phyloP scores from a whole-genome alignment of 2,113 vertebrate species.

The Heterochromis multidens region DNA sequence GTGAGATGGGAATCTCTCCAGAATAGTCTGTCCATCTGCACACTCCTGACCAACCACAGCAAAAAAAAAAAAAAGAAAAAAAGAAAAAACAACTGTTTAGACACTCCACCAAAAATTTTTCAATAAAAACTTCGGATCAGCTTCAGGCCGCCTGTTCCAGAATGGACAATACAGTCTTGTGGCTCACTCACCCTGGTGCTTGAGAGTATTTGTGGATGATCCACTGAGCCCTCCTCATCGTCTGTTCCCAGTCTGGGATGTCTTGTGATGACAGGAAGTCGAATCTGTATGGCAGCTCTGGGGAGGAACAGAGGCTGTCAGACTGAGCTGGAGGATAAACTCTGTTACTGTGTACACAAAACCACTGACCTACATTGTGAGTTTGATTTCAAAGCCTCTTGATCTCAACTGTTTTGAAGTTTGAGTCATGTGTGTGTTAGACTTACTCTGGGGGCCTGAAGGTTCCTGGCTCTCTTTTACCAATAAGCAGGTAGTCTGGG shows the following conservation, averaged over 20 bases:
- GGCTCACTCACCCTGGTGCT: slow-evolving; percentile 78
- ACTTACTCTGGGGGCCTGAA: slow-evolving; percentile 86
- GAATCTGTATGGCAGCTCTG: slow-evolving; percentile 95
- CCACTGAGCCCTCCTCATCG: slow-evolving; percentile 91
- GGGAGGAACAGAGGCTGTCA: not conserved
- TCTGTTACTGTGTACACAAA: not conserved
- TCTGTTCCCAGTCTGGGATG: slow-evolving; percentile 86
- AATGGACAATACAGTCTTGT: not conserved
- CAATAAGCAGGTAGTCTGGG: slow-evolving; percentile 91
- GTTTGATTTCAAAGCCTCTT: slow-evolving; percentile 15
- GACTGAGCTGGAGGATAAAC: not conserved
- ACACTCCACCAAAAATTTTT: not conserved
- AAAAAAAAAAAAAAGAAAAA: not conserved
- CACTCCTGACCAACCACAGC: slow-evolving; percentile 74
- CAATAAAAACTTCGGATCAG: not conserved
- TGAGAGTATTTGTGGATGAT: slow-evolving; percentile 90
- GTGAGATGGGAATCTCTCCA: slow-evolving; percentile 89
- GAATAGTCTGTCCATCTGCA: slow-evolving; percentile 90
- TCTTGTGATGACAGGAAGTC: slow-evolving; percentile 84
- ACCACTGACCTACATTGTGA: slow-evolving; percentile 3
- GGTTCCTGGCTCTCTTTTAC: slow-evolving; percentile 86
- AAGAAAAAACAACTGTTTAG: not conserved
- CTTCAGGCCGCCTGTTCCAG: not conserved
- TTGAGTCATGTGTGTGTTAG: not conserved
- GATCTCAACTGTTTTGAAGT: not conserved